These are phyloP conservation scores for Sinohyriopsis cumingii DNA, from an alignment of 2,888 invertebrate genomes.

Conservation along the genomic window DNA sequence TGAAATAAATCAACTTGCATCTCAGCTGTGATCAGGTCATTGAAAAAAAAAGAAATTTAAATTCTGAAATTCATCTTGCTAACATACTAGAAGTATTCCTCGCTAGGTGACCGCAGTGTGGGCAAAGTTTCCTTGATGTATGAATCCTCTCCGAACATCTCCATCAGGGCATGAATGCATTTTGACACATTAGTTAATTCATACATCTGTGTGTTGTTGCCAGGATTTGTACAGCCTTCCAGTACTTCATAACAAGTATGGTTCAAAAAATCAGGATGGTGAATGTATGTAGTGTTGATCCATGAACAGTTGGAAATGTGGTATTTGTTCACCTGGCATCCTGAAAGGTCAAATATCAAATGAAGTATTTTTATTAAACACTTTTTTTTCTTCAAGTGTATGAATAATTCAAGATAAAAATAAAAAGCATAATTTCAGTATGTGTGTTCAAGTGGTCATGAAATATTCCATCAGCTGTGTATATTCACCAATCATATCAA, in stretches of 20 bases:
- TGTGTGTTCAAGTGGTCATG: too few relatives aligned
- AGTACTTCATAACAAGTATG: conserved; percentile 15
- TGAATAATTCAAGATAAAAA: too few relatives aligned
- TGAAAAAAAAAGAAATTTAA: neutral
- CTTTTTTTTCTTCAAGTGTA: too few relatives aligned
- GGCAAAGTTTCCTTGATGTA: conserved; percentile 21
- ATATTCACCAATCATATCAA: too few relatives aligned
- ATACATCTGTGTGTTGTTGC: conserved; percentile 8
- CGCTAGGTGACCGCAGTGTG: conserved; percentile 50
- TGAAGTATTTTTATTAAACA: too few relatives aligned
- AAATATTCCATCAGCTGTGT: too few relatives aligned
- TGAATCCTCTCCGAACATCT: conserved; percentile 24
- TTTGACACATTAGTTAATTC: conserved; percentile 11
- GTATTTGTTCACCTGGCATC: conserved; percentile 52
- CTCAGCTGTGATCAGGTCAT: too few relatives aligned
- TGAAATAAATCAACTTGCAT: too few relatives aligned
- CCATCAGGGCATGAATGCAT: conserved; percentile 27
- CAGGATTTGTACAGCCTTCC: conserved; percentile 15
- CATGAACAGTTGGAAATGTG: conserved; percentile 50
- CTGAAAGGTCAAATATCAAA: conserved; percentile 25
- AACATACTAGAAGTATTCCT: conserved; percentile 67
- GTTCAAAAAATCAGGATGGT: conserved; percentile 18
- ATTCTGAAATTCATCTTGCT: neutral
- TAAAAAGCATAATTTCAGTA: too few relatives aligned
- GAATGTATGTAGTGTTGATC: conserved; percentile 42